phyloP scores from a whole-genome alignment of 2,113 vertebrate genomes.

The Brienomyrus longianalis region DNA sequence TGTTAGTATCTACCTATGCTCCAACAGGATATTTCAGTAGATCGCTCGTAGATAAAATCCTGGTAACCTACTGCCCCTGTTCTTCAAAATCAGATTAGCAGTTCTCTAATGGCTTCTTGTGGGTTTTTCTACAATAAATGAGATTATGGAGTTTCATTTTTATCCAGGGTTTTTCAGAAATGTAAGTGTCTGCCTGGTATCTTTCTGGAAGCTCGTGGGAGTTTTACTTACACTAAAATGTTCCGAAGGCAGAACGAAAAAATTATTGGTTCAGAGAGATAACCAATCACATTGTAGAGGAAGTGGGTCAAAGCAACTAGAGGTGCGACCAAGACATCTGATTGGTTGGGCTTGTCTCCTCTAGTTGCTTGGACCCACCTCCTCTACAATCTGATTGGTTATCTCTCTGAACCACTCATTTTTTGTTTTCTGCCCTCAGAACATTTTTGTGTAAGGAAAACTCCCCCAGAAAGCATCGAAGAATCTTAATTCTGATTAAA shows the following conservation, averaged over 20 bases:
- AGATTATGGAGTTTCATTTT: background rate
- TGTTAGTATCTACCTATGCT: conserved; percentile 1
- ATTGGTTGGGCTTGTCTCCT: background rate
- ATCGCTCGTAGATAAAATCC: background rate
- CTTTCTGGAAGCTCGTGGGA: background rate
- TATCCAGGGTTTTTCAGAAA: background rate
- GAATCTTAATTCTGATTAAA: background rate
- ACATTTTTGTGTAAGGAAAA: background rate
- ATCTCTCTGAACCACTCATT: background rate
- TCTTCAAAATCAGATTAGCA: background rate
- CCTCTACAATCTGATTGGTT: background rate
- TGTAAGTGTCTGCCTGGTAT: background rate
- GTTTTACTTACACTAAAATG: no score
- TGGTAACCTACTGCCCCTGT: background rate
- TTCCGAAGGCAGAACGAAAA: background rate
- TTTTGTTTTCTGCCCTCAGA: background rate
- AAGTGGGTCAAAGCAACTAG: background rate
- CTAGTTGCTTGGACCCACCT: background rate
- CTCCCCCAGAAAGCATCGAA: background rate
- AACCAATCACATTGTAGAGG: background rate
- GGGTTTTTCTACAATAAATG: background rate
- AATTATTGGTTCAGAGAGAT: background rate
- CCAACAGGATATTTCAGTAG: background rate
- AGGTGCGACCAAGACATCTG: background rate
- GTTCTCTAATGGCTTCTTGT: background rate